Percentiles rank a stretch among this genome's conserved stretches.
phyloP scores from a whole-genome alignment of 2,113 vertebrate genomes.

The Aplodontia rufa region DNA sequence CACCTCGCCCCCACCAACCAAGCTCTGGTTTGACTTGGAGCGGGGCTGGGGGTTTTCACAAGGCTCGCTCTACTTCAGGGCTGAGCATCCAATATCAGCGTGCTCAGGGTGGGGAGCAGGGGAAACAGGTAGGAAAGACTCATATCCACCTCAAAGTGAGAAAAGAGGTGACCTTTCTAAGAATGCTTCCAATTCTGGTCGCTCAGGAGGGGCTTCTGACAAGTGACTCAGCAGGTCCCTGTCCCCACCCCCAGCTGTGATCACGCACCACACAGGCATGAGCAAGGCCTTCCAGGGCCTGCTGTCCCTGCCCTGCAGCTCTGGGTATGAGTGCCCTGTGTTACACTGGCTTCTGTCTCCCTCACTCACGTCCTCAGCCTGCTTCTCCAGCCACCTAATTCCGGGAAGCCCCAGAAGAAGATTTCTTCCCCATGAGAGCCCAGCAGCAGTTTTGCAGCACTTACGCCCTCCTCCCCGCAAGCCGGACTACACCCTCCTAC shows the following conservation, averaged over 20 bases:
- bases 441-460: background rate
- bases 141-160: background rate
- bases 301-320: no score
- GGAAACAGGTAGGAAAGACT: background rate
- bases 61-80: background rate
- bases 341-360: background rate
- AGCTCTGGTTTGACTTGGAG: fast-evolving
- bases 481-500: no score
- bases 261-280: no score
- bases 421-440: fast-evolving
- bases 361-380: background rate
- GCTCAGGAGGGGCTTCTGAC: constrained; percentile 13
- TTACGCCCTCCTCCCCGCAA: background rate
- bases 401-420: background rate
- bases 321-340: background rate
- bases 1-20: fast-evolving
- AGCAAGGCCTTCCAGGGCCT: no score
- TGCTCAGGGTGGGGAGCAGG: background rate
- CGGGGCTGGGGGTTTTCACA: background rate
- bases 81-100: background rate
- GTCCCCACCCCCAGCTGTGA: no score
- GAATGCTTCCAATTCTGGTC: background rate
- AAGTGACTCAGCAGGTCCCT: background rate
- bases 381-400: background rate
- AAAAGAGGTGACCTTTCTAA: background rate